Conservation (phyloP, 2,888 invertebrate genomes). For the Hirtodrosophila alboralis region DNA sequence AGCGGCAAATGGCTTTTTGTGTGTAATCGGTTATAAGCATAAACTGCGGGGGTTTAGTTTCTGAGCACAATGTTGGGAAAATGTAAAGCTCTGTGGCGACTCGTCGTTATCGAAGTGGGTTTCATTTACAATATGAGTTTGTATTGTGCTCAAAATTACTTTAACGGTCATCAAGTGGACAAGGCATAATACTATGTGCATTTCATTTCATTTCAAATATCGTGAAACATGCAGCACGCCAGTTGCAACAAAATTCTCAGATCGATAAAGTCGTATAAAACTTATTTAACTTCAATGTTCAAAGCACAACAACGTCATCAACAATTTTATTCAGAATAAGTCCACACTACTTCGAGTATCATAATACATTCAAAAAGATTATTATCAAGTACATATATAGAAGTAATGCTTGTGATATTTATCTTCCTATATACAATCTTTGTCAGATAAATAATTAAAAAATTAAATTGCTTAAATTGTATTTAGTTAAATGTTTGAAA, state of each 20-base stretch:
- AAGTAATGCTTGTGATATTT: no score
- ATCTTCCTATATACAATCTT: no score
- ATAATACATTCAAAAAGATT: background rate
- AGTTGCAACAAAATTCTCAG: background rate
- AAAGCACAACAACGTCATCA: constrained; percentile 1
- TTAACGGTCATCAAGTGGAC: constrained; percentile 16
- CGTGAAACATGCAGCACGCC: background rate
- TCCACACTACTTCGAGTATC: constrained; percentile 1
- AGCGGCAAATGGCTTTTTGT: constrained; percentile 69
- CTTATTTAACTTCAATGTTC: no score
- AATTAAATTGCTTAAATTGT: no score
- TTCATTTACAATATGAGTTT: constrained; percentile 40
- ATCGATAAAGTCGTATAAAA: constrained; percentile 1
- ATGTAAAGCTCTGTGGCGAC: constrained; percentile 18
- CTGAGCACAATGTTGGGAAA: constrained; percentile 30
- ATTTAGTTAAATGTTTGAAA: no score
- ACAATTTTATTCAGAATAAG: background rate
- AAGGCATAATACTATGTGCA: background rate
- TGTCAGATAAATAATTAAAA: no score
- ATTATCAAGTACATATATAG: no score
- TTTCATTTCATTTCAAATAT: constrained; percentile 10
- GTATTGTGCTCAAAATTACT: constrained; percentile 22
- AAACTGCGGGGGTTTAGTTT: constrained; percentile 50
- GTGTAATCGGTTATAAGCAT: constrained; percentile 68
- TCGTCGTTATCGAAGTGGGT: constrained; percentile 35